These are phyloP conservation scores for Onychostruthus taczanowskii DNA, from an alignment of 2,113 vertebrate genomes.

Conservation along the genomic window DNA sequence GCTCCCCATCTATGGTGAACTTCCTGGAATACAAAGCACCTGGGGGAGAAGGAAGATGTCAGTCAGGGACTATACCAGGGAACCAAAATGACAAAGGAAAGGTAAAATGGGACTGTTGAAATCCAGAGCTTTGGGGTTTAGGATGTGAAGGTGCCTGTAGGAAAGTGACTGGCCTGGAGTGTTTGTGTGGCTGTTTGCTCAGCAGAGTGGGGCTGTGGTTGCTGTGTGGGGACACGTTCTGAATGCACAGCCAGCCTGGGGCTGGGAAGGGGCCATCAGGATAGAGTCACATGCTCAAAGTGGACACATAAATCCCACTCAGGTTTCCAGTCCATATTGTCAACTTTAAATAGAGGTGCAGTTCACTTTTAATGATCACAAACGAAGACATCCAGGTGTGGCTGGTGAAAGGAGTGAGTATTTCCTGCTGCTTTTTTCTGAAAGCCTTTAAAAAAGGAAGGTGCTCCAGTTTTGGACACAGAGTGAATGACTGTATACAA, in stretches of 20 bases:
- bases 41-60: slow-evolving; percentile 40
- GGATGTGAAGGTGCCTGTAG: neutral
- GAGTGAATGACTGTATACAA: neutral
- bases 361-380: neutral
- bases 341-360: neutral
- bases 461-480: neutral
- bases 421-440: neutral
- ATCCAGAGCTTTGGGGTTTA: neutral
- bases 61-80: neutral
- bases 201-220: neutral
- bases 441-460: neutral
- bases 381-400: neutral
- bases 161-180: neutral
- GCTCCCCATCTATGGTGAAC: slow-evolving; percentile 87
- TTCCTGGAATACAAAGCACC: slow-evolving; percentile 90
- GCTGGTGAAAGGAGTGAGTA: neutral
- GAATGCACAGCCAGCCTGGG: neutral
- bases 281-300: neutral
- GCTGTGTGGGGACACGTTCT: neutral
- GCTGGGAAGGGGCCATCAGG: neutral
- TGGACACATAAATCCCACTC: neutral
- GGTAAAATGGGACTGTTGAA: neutral
- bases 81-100: neutral
- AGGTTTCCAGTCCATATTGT: neutral
- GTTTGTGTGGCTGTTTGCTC: neutral